Percentiles rank a stretch among this genome's conserved stretches.
These are phyloP conservation scores for Candoia aspera DNA, from an alignment of 2,113 vertebrate genomes.

Conservation along the genomic window DNA sequence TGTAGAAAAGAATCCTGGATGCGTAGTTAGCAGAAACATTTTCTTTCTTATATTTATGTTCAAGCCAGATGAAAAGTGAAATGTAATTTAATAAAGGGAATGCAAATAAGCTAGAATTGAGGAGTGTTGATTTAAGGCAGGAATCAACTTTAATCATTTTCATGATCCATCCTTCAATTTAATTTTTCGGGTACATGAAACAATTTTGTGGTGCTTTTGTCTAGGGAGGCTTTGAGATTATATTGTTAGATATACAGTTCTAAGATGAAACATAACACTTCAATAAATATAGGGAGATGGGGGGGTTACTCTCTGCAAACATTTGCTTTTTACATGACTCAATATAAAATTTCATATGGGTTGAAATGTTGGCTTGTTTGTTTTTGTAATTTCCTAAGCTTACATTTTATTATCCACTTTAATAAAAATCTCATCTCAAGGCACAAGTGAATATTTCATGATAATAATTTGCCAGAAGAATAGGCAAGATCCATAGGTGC, in stretches of 20 bases:
- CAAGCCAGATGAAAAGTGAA: slow-evolving; percentile 13
- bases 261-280: not conserved
- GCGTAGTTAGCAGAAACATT: slow-evolving; percentile 14
- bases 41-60: slow-evolving; percentile 30
- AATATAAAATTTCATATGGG: not conserved
- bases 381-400: not conserved
- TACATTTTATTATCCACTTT: slow-evolving; percentile 15
- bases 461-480: not conserved
- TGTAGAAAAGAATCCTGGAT: slow-evolving; percentile 11
- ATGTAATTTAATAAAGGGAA: slow-evolving; percentile 29
- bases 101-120: not conserved
- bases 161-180: slow-evolving; percentile 1
- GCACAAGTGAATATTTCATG: not conserved
- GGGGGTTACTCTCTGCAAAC: rapidly evolving
- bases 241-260: not conserved
- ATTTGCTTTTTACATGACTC: not conserved
- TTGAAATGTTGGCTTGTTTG: not conserved
- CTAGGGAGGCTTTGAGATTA: not conserved
- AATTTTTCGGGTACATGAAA: slow-evolving; percentile 9
- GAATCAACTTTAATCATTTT: slow-evolving; percentile 35
- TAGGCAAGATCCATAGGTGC: not conserved
- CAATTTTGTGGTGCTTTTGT: slow-evolving; percentile 18
- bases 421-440: not conserved
- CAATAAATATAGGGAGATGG: not conserved
- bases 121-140: slow-evolving; percentile 37